phyloP scores from a whole-genome alignment of 2,113 vertebrate genomes.

The Cephalopholis sonnerati region DNA sequence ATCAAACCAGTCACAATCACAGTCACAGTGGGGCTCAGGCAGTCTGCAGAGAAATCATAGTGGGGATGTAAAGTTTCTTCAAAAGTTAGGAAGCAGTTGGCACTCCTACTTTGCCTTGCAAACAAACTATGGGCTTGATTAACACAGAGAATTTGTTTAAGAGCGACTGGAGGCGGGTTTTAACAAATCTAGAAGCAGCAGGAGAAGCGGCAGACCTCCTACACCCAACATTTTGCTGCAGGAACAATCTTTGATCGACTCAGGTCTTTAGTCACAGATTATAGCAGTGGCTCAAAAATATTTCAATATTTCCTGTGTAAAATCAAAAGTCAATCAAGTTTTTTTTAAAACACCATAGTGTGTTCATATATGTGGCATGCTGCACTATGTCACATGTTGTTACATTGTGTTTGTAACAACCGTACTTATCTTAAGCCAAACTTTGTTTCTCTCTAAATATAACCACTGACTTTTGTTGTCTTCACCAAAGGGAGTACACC shows the following conservation, averaged over 20 bases:
- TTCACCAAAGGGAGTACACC: no score
- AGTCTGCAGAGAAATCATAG: slow-evolving; percentile 41
- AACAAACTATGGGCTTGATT: slow-evolving; percentile 58
- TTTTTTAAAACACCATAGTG: no score
- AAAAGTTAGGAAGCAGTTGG: slow-evolving; percentile 27
- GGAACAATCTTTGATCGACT: neutral
- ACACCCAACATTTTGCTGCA: neutral
- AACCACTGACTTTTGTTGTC: no score
- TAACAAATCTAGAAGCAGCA: slow-evolving; percentile 39
- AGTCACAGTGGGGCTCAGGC: slow-evolving; percentile 42
- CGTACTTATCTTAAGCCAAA: no score
- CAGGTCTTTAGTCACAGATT: neutral
- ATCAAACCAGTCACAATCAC: slow-evolving; percentile 53
- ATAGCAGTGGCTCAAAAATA: neutral
- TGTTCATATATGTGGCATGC: no score
- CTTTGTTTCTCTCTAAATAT: no score
- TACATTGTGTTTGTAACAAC: no score
- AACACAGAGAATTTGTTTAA: slow-evolving; percentile 61
- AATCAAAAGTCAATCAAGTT: no score
- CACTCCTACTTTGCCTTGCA: slow-evolving; percentile 71
- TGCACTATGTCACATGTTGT: no score
- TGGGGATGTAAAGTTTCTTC: slow-evolving; percentile 37
- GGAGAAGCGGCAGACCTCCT: neutral
- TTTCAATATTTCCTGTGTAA: no score
- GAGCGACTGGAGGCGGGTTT: slow-evolving; percentile 23